Evolutionary conservation across 2,797 vertebrate species (phyloP), one percentile per base, ranked within the genome.

Genomic region (Capromys pilorides): DNA sequence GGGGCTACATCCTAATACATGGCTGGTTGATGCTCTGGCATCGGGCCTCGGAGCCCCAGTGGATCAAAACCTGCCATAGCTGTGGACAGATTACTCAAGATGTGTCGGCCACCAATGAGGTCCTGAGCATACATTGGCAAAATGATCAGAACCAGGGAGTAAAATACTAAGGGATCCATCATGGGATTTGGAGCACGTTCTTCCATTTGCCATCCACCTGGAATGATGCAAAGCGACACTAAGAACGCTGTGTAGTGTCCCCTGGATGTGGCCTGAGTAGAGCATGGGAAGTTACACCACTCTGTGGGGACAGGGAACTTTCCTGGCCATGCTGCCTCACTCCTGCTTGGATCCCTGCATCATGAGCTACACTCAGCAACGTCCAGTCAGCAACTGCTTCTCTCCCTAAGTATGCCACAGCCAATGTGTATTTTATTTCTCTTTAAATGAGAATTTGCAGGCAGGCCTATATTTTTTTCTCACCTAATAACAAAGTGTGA

Each of bases 141-240:
- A 88, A 97, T 97, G 96, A 94, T 4, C 93, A n/a, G 94, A 97
- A 62, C 54, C 59, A 73, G 61, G 61, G 86, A 91, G 90, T 86
- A 95, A 96, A 96, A 97, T 84, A 96, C 82, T 59, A 75, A 61
- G 85, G 97, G 96, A 97, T 97, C 94, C 96, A 88, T 93, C 93
- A 36, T 81, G 95, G 84, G 86, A 93, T 94, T 92, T 95, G 64
- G 94, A 92, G 6, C 51, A 91, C 21, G 36, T 80, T 92, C 94
- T 97, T 92, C 96, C 91, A 95, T 95, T 97, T 94, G 97, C 88
- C 78, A 86, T 85, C 80, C 45, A 77, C 89, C 54, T 49, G 22
- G 45, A 88, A 93, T 90, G 85, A 97, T 84, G 96, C 93, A 77
- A 11, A 67, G 49, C 79, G 18, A 36, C 54, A 8, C 28, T 91